These are phyloP conservation scores for Cantharis flavilabris DNA, from an alignment of 2,888 invertebrate species.

Conservation along the genomic window DNA sequence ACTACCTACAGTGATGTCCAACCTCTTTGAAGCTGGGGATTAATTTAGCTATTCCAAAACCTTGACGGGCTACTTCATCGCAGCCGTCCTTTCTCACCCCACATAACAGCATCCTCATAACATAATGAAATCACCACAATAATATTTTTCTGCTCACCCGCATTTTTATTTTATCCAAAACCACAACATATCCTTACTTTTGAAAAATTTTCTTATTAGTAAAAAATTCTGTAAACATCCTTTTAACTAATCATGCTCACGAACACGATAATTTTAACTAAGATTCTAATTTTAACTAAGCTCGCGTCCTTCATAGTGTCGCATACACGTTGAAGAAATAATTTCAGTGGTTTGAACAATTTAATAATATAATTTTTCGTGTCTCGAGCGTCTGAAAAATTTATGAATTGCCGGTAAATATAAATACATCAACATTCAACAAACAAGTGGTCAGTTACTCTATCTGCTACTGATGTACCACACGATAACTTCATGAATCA, in stretches of 20 bases:
- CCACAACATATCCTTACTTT: background rate
- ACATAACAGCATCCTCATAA: too few species aligned
- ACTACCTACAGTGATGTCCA: too few species aligned
- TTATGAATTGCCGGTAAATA: conserved; percentile 6
- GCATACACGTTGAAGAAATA: background rate
- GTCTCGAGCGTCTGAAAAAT: conserved; percentile 4
- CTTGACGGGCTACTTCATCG: too few species aligned
- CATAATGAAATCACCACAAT: background rate
- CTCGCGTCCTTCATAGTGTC: background rate
- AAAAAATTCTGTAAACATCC: background rate
- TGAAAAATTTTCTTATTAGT: background rate
- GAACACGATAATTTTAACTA: background rate
- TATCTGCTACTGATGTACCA: conserved; percentile 10
- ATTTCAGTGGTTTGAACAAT: background rate
- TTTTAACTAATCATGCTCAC: background rate
- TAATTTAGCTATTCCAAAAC: too few species aligned
- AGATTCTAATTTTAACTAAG: background rate
- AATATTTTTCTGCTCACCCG: background rate
- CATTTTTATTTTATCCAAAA: background rate
- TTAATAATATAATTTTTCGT: background rate
- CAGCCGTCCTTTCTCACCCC: too few species aligned
- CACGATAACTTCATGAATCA: conserved; percentile 12
- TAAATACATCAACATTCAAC: conserved; percentile 6
- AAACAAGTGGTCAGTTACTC: conserved; percentile 17
- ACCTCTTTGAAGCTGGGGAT: too few species aligned